Evolutionary conservation across 1,140 invertebrate species (phyloP), one percentile per base, ranked within the genome.

Genomic region (Chionoecetes opilio): DNA sequence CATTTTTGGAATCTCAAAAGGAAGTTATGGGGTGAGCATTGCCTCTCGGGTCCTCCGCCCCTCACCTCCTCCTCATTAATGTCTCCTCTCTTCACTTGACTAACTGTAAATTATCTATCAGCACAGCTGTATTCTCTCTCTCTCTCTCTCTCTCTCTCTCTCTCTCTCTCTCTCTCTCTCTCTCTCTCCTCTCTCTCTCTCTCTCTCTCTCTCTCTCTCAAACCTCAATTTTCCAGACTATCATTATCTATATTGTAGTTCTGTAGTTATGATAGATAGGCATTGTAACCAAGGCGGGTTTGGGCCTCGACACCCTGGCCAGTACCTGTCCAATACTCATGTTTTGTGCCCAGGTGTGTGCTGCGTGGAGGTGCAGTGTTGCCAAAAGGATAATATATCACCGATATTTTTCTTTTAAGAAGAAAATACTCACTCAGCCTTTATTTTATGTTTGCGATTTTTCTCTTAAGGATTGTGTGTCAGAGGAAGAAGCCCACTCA

Each of bases 291-390:
- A 90, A 94, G 93, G 94, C 94, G 94, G 94, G 94, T 94, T 38
- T 95, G 87, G 41, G 90, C 90, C 91, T 41, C 32, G 31, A 86
- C 90, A 95, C 91, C 94, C 84, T 53, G 86, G 91, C 90, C 91
- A 86, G 89, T 95, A 92, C 91, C 90, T 95, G 91, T 87, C 91
- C 89, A 95, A 95, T 95, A 95, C 94, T 95, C 94, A 95, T 86
- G 85, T 92, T 82, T 92, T 84, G 82, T 75, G 82, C 82, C 90
- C 91, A 92, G 85, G 86, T 82, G 86, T 84, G 82, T 75, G 82
- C 82, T 85, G 35, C 32, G 92, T 87, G 29, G 84, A 87, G 91
- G 92, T 87, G 94, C 94, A 95, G 94, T 95, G 94, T 95, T 95
- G 91, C 94, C 94, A 85, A 34, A 86, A 84, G 63, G 82, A 85